Evolutionary conservation across 2,797 vertebrate genomes (phyloP).

Genomic region (Muraenolepis orangiensis): DNA sequence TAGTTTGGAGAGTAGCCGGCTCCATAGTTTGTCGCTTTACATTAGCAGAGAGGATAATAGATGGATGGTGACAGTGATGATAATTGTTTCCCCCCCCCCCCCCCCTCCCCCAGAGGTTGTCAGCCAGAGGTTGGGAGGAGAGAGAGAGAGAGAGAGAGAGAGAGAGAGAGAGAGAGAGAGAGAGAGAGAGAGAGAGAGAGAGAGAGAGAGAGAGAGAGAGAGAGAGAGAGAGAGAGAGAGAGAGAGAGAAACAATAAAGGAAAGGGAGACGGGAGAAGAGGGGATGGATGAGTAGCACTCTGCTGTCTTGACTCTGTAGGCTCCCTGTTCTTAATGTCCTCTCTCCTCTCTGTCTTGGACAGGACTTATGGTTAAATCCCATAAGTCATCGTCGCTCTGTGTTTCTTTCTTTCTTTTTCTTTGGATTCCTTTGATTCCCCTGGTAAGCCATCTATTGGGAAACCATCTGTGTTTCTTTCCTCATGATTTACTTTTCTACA

Average conservation of each 20-base stretch:
- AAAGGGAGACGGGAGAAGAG: background rate
- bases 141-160: constrained; percentile 20
- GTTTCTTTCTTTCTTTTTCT: background rate
- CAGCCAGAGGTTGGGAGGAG: constrained; percentile 44
- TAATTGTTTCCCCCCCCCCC: constrained; percentile 52
- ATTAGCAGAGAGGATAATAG: constrained; percentile 62
- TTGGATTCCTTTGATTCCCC: background rate
- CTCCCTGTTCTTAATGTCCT: background rate
- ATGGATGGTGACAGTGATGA: constrained; percentile 65
- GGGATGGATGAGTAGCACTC: background rate
- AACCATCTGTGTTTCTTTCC: no score
- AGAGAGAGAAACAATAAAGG: constrained; percentile 19
- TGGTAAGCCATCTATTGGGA: background rate
- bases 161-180: constrained; percentile 6
- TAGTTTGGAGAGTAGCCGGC: background rate
- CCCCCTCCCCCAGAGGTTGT: constrained; percentile 40
- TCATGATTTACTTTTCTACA: no score
- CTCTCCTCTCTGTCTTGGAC: background rate
- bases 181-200: constrained; percentile 23
- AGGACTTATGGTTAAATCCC: background rate
- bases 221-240: constrained; percentile 23
- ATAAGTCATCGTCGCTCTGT: background rate
- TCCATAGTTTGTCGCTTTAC: constrained; percentile 66
- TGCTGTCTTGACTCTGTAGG: background rate
- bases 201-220: constrained; percentile 7